These are phyloP conservation scores for Lochmaea crataegi DNA, from an alignment of 2,888 invertebrate genomes.

Conservation along the genomic window DNA sequence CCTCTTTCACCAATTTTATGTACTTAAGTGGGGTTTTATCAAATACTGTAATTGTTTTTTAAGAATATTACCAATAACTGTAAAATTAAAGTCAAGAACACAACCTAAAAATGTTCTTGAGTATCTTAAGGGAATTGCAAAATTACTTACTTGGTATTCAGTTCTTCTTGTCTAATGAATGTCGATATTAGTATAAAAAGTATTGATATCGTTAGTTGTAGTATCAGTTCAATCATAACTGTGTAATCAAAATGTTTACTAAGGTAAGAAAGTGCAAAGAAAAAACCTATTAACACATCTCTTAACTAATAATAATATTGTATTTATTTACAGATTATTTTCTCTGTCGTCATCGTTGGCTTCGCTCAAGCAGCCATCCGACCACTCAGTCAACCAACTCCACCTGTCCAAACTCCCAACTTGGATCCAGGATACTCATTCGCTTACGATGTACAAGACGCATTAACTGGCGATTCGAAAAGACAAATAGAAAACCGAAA, in stretches of 20 bases:
- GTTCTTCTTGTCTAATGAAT: constrained; percentile 14
- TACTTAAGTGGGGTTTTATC: background rate
- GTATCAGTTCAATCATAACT: constrained; percentile 28
- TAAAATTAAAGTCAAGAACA: constrained; percentile 34
- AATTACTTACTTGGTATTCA: constrained; percentile 23
- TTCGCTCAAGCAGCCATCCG: constrained; percentile 24
- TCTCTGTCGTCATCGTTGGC: background rate
- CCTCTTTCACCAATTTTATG: background rate
- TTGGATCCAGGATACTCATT: constrained; percentile 76
- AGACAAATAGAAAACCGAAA: constrained; percentile 68
- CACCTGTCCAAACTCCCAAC: constrained; percentile 67
- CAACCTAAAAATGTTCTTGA: constrained; percentile 13
- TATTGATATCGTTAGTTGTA: constrained; percentile 5
- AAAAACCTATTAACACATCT: no score
- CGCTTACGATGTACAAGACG: constrained; percentile 76
- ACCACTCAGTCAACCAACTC: constrained; percentile 45
- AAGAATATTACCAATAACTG: constrained; percentile 30
- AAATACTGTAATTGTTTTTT: constrained; percentile 21
- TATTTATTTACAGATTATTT: constrained; percentile 5
- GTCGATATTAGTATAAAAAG: constrained; percentile 34
- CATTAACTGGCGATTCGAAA: constrained; percentile 72
- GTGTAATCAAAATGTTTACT: constrained; percentile 21
- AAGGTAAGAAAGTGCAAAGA: constrained; percentile 11
- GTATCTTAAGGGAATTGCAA: constrained; percentile 7
- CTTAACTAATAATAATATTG: background rate